A percentile compares a stretch with the other conserved stretches of the same genome.
phyloP scores from a whole-genome alignment of 2,113 vertebrate species.

The Coturnix japonica region DNA sequence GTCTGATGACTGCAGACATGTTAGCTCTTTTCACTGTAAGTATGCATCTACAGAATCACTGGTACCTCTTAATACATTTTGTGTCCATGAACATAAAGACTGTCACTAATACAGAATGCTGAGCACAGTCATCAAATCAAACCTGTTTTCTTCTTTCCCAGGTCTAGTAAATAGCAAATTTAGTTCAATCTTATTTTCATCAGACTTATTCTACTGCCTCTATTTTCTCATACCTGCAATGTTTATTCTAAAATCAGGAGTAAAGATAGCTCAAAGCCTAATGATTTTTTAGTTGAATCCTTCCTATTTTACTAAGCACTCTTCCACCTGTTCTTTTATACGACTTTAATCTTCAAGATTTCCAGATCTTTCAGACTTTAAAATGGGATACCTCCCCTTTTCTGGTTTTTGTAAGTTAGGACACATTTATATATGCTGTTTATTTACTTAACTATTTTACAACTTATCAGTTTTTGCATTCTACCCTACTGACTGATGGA shows the following conservation, averaged over 20 bases:
- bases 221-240: background rate
- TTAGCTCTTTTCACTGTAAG: background rate
- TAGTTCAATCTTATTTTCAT: background rate
- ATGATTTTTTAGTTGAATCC: background rate
- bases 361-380: background rate
- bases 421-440: background rate
- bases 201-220: background rate
- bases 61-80: background rate
- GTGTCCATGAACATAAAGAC: background rate
- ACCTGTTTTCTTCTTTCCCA: background rate
- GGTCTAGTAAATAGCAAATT: background rate
- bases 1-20: background rate
- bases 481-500: background rate
- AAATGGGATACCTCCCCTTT: background rate
- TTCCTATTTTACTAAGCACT: background rate
- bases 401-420: background rate
- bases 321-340: background rate
- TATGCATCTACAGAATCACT: background rate
- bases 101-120: background rate
- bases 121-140: constrained; percentile 1
- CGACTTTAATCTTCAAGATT: background rate
- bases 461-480: background rate
- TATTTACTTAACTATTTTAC: background rate
- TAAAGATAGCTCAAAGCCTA: background rate
- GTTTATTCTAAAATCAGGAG: background rate